A percentile compares a stretch with the other conserved stretches of the same genome.
phyloP scores from a whole-genome alignment of 35 echinoderm and acorn worm species.

The Heliocidaris tuberculata region DNA sequence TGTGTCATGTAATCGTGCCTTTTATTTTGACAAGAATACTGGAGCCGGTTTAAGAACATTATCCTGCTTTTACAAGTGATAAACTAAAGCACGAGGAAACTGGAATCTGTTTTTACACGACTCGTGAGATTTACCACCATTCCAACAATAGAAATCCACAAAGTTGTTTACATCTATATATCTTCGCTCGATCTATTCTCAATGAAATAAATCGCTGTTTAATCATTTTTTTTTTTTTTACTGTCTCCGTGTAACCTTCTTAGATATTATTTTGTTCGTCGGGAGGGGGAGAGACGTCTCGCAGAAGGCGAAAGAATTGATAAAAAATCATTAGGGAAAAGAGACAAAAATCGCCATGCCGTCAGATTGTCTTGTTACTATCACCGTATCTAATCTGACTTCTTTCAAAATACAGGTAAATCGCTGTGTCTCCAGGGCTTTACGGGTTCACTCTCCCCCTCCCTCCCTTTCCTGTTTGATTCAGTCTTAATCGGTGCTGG shows the following conservation, averaged over 20 bases:
- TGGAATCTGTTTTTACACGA: neutral
- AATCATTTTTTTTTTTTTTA: neutral
- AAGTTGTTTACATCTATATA: slow-evolving; percentile 35
- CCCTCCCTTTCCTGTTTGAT: neutral
- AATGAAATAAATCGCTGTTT: neutral
- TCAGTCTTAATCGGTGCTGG: neutral
- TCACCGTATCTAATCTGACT: slow-evolving; percentile 30
- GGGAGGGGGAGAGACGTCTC: neutral
- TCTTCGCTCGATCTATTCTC: neutral
- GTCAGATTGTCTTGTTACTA: slow-evolving; percentile 7
- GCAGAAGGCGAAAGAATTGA: neutral
- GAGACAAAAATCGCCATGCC: neutral
- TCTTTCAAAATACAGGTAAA: slow-evolving; percentile 12
- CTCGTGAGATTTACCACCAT: neutral
- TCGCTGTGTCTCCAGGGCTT: slow-evolving; percentile 15
- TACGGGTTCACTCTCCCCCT: neutral
- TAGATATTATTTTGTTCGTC: neutral
- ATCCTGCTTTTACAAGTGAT: neutral
- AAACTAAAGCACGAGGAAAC: neutral
- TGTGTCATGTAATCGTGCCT: neutral
- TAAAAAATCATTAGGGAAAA: slow-evolving; percentile 19
- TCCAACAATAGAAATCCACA: neutral
- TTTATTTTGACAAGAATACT: neutral
- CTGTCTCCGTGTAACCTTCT: neutral
- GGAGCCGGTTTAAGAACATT: neutral